Base-by-base conservation (phyloP, 2,113 vertebrate genomes). In the Holacanthus passer region DNA sequence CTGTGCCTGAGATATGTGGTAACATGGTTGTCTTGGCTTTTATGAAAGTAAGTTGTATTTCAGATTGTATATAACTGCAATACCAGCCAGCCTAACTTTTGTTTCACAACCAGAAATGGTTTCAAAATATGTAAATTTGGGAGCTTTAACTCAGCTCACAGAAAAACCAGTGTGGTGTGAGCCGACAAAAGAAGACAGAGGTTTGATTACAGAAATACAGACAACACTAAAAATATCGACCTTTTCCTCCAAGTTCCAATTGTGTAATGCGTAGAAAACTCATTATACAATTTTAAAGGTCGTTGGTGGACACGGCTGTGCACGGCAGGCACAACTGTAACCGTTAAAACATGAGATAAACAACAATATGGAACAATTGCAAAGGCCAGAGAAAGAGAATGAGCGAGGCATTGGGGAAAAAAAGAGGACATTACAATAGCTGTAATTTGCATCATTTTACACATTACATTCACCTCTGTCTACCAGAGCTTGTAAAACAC, bases 361-460 rank as follows among this genome's bases (percentile, higher is more conserved):
- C 89, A 93, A 87, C 81, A 89, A 88, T 88, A 86, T 83, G 85
- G 79, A 87, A 81, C 81, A 79, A 84, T 79, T 67, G 53, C 66
- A 86, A 86, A 88, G 72, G 75, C 77, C 56, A 88, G 72, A 74
- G 72, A 81, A 79, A 53, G 82, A 68, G 76, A 72, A 55, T 52
- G 84, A 82, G 84, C 11, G 47, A 79, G 67, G 79, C 79, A 69
- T 66, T 77, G 65, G 47, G 22, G n/a, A 22, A 77, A 87, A 79
- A 76, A 70, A 83, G 66, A 79, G 84, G 84, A 88, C 89, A 87
- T 88, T 73, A 87, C 89, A 92, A 91, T 92, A 90, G 92, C 88
- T 92, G 90, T 93, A 95, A 95, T 95, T 94, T 95, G 88, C 93
- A 94, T 96, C 93, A 93, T 96, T 95, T 95, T 93, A 85, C 93